Evolutionary conservation across 2,113 vertebrate species (phyloP).

Genomic region (Lota lota): DNA sequence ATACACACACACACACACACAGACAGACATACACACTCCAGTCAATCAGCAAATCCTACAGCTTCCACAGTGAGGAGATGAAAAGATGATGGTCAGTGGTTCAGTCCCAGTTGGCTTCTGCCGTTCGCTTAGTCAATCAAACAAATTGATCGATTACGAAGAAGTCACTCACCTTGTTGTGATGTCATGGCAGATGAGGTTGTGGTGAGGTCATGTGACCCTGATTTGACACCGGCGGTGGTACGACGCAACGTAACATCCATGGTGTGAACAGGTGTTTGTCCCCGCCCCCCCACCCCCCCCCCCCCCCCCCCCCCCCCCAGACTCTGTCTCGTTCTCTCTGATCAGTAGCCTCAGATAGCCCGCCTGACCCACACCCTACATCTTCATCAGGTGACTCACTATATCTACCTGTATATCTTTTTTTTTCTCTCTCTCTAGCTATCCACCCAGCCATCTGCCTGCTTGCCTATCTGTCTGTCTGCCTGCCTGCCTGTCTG

Average conservation of each 20-base stretch:
- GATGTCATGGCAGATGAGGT: slow-evolving; percentile 50
- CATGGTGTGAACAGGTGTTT: slow-evolving; percentile 4
- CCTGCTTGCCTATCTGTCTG: too few species aligned
- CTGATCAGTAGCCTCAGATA: background rate
- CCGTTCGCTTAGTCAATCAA: too few species aligned
- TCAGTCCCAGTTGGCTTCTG: too few species aligned
- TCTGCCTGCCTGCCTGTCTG: too few species aligned
- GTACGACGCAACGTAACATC: slow-evolving; percentile 43
- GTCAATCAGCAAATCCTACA: slow-evolving; percentile 15
- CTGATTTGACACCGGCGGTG: slow-evolving; percentile 52
- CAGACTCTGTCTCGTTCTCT: background rate
- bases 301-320: background rate
- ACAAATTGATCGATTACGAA: too few species aligned
- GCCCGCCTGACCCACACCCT: background rate
- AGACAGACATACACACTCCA: slow-evolving; percentile 18
- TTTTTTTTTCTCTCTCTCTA: too few species aligned
- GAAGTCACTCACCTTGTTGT: background rate
- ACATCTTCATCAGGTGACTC: too few species aligned
- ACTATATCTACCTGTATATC: too few species aligned
- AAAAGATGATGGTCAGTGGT: too few species aligned
- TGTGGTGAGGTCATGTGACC: slow-evolving; percentile 38
- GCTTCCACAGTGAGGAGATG: too few species aligned
- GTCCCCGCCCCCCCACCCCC: slow-evolving; percentile 13
- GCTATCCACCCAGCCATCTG: too few species aligned
- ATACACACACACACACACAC: background rate